Base-by-base conservation (phyloP, 1,140 invertebrate genomes). In the Propsilocerus akamusi region DNA sequence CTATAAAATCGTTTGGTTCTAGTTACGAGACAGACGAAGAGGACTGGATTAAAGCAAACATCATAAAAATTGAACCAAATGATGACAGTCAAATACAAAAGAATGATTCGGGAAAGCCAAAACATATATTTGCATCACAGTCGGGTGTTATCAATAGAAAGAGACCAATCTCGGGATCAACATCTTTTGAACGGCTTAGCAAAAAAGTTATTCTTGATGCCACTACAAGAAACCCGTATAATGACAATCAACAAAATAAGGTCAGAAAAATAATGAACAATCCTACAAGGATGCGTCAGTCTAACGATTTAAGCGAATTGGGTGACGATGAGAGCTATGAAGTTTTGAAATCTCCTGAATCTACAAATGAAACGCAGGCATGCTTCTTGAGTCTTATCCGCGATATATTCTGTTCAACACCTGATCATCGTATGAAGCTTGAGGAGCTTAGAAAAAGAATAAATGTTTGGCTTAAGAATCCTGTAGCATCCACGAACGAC, bases 361-460 rank as follows among this genome's bases (percentile, higher is more conserved):
- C 74, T 51, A 82, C 70, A 70, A 77, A 83, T 63, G 83, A 83
- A 46, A 85, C 82, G 0, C 82, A 89, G 53, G 72, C 78, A 0
- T 86, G 80, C 61, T 91, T 87, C 66, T 79, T 92, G 62, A 85
- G 84, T 0, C 65, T 91, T 23, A 70, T 90, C 11, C 67, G 86
- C 2, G 86, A 89, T 57, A 73, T 88, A 37, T 83, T 91, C 49
- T 81, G 83, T 26, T 83, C 84, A 0, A 83, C 84, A n/a, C 73
- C 76, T 1, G 80, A 87, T 51, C 86, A 88, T 60, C 70, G 86
- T 11, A 83, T 89, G 63, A 80, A 77, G 20, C 72, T 80, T 26
- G 65, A 69, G 2, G 77, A 84, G 58, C 65, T 95, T 54, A 81
- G 85, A 57, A 77, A 83, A 22, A 73, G 83, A 46, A 73, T 93